Base-by-base conservation (phyloP, 1,140 invertebrate genomes). In the Ceratosolen fusciceps region DNA sequence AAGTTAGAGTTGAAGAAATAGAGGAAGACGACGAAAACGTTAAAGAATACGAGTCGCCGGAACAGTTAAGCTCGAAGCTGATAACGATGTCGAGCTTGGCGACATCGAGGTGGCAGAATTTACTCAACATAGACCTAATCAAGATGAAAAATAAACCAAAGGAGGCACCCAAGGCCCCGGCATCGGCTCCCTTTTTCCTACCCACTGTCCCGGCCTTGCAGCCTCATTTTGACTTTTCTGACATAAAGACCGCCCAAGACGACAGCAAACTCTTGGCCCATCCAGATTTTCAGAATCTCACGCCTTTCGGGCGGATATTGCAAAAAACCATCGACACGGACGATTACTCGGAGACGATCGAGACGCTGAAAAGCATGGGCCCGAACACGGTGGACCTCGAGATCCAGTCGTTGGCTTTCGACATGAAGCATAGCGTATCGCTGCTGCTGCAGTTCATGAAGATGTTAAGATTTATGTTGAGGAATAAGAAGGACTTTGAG, bases 171-270 rank as follows among this genome's bases (percentile, higher is more conserved):
- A 97, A 97, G 85, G 92, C 92, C 1, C 94, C 95, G 0, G 96
- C 96, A 91, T 92, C 93, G 34, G 97, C 97, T 0, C 98, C 98
- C 0, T 99, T 99, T 90, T 99, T 99, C 87, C 88, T 99, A 52
- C 97, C 98, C 0, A 98, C 97, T 0, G 92, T 98, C 74, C 93
- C 96, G 0, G 96, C 96, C 2, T 88, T 98, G 16, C 93, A 96
- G 80, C 87, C 96, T 2, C 93, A 95, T 85, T 98, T 99, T 90
- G 96, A 96, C 88, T 86, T 96, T 9, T 88, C 91, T 8, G 88
- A 92, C 82, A 86, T 88, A 0, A 85, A 88, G 81, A 84, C 85
- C 19, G 85, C 90, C 1, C 62, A 86, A 9, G 83, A 89, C 3
- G 83, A 81, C 8, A 92, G 91, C 29, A 92, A 92, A 86, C 80